A percentile compares a stretch with the other conserved stretches of the same genome.
Conservation (phyloP, 2,113 vertebrate genomes). For the Podilymbus podiceps region DNA sequence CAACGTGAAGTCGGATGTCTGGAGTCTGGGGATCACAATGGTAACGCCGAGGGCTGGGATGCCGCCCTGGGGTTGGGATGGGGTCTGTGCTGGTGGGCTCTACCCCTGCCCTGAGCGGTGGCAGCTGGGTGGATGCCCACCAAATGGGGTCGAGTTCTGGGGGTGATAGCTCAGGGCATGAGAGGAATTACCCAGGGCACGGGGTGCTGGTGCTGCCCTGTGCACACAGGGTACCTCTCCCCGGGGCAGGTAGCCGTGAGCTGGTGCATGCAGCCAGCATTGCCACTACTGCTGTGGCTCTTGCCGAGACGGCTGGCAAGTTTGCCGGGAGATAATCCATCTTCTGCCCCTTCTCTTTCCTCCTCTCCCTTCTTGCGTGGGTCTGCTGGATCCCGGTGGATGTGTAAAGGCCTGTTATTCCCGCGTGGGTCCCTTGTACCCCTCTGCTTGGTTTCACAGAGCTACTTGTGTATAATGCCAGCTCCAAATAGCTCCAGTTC, state of each 20-base stretch:
- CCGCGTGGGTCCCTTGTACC: not conserved
- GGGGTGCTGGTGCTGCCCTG: not conserved
- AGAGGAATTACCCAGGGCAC: not conserved
- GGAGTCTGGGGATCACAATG: constrained; percentile 84
- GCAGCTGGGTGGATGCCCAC: not conserved
- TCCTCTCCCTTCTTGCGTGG: not conserved
- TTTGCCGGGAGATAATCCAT: not conserved
- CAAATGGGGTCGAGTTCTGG: not conserved
- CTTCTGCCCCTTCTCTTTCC: not conserved
- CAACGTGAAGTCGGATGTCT: constrained; percentile 81
- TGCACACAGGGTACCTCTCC: not conserved
- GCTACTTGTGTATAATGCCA: not conserved
- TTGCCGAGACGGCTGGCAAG: not conserved
- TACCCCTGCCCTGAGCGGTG: not conserved
- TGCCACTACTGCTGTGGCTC: not conserved
- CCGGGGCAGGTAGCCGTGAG: not conserved
- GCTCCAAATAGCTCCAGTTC: not conserved
- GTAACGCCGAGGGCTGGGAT: constrained; percentile 25
- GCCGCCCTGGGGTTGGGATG: not conserved
- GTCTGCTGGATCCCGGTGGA: not conserved
- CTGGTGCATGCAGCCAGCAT: rapidly evolving
- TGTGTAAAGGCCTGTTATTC: not conserved
- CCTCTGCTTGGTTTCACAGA: not conserved
- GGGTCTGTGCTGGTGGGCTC: not conserved
- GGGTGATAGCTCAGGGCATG: not conserved